A percentile compares a stretch with the other conserved stretches of the same genome.
Conservation (phyloP, 2,797 vertebrate genomes). For the Syndactyla subalaris region DNA sequence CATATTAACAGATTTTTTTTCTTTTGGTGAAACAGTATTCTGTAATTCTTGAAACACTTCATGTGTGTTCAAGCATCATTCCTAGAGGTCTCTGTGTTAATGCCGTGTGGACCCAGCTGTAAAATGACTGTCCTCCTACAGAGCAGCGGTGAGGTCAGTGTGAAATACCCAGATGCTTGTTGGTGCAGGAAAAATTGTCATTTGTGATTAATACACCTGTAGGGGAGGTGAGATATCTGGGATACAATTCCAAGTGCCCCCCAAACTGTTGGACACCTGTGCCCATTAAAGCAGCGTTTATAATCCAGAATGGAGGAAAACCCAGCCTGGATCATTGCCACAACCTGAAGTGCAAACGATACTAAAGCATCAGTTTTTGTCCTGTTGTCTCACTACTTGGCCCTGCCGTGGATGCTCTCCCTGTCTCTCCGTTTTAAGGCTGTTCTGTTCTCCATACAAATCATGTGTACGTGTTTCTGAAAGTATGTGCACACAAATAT, state of each 20-base stretch:
- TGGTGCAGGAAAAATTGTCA: background rate
- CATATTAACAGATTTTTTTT: background rate
- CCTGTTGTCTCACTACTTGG: background rate
- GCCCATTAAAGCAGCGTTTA: no score
- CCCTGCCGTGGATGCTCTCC: background rate
- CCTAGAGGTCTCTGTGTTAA: background rate
- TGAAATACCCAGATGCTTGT: background rate
- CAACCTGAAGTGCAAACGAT: background rate
- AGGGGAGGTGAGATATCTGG: background rate
- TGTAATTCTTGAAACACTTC: background rate
- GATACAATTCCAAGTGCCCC: background rate
- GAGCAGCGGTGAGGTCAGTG: background rate
- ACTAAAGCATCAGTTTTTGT: background rate
- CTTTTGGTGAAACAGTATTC: background rate
- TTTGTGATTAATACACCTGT: background rate
- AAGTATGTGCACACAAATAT: background rate
- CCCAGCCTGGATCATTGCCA: no score
- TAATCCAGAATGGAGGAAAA: background rate
- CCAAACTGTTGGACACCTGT: accelerated
- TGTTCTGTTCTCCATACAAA: background rate
- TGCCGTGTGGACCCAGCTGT: background rate
- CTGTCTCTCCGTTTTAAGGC: no score
- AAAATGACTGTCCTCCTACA: background rate
- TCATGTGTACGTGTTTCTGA: background rate
- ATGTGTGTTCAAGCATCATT: background rate